Conservation (phyloP, 2,888 invertebrate species). For the Metacarcinus magister region DNA sequence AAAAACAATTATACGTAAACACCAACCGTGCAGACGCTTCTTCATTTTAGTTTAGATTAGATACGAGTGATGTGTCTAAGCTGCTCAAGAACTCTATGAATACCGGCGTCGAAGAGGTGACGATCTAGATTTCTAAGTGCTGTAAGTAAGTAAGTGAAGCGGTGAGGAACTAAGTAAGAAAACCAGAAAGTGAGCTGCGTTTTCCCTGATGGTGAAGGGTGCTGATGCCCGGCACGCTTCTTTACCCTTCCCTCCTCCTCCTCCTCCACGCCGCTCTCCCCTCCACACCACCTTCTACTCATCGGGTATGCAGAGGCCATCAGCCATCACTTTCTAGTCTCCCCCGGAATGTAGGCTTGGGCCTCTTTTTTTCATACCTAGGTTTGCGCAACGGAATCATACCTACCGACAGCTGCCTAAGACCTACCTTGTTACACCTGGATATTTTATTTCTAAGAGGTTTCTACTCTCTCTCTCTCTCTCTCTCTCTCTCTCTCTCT, state of each 20-base stretch:
- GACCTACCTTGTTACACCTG: neutral
- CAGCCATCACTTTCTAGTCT: conserved; percentile 65
- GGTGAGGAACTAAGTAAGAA: neutral
- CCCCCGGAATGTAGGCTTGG: conserved; percentile 42
- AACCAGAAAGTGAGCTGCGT: neutral
- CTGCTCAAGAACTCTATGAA: too few species aligned
- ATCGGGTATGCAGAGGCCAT: conserved; percentile 53
- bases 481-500: conserved; percentile 44
- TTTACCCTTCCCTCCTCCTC: neutral
- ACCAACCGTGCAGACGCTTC: too few species aligned
- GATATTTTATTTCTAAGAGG: neutral
- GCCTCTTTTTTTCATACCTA: conserved; percentile 4
- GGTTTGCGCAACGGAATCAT: conserved; percentile 44
- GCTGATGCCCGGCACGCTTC: neutral
- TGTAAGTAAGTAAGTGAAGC: neutral
- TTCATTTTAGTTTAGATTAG: too few species aligned
- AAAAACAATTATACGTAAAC: too few species aligned
- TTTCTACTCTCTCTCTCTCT: neutral
- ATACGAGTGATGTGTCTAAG: too few species aligned
- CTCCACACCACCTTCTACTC: conserved; percentile 1
- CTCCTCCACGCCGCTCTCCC: neutral
- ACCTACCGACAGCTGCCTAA: neutral
- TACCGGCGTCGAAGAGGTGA: neutral
- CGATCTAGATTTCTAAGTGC: neutral
- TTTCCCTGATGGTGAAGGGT: neutral